Evolutionary conservation across 1,140 invertebrate genomes (phyloP).

Genomic region (Hesperophylax magnus): DNA sequence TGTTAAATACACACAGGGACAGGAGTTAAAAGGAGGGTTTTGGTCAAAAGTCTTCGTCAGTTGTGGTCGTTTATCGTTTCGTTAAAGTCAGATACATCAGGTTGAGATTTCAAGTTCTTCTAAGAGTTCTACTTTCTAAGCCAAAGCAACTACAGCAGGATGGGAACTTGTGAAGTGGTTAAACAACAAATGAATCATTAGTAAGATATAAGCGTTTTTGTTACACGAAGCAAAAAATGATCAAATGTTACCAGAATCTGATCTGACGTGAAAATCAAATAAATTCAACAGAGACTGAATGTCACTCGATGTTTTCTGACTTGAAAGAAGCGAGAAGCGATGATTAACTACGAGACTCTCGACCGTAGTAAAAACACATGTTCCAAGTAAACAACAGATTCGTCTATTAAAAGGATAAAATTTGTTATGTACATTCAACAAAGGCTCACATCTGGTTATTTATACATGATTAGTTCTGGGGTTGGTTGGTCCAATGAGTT

Average conservation of each 20-base stretch:
- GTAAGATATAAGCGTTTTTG: constrained; percentile 39
- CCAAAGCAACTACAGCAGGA: constrained; percentile 39
- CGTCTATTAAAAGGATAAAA: constrained; percentile 54
- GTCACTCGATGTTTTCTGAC: constrained; percentile 62
- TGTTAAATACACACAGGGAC: background rate
- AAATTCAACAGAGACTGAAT: constrained; percentile 69
- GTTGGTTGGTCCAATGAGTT: background rate
- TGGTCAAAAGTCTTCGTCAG: constrained; percentile 56
- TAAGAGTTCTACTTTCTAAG: constrained; percentile 15
- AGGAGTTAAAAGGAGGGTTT: background rate
- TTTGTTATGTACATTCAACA: constrained; percentile 52
- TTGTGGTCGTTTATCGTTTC: constrained; percentile 52
- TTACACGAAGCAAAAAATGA: constrained; percentile 54
- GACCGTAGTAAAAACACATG: constrained; percentile 56
- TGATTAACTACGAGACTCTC: constrained; percentile 41
- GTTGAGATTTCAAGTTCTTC: constrained; percentile 9
- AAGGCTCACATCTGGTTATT: constrained; percentile 8
- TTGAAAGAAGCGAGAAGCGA: constrained; percentile 32
- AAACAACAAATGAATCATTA: constrained; percentile 39
- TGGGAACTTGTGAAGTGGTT: constrained; percentile 7
- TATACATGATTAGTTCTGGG: background rate
- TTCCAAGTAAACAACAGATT: constrained; percentile 49
- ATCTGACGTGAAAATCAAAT: constrained; percentile 66
- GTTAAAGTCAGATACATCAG: constrained; percentile 54
- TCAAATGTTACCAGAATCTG: constrained; percentile 36